Evolutionary conservation across 2,797 vertebrate species (phyloP), one percentile per base, ranked within the genome.

Genomic region (Eremophila alpestris): DNA sequence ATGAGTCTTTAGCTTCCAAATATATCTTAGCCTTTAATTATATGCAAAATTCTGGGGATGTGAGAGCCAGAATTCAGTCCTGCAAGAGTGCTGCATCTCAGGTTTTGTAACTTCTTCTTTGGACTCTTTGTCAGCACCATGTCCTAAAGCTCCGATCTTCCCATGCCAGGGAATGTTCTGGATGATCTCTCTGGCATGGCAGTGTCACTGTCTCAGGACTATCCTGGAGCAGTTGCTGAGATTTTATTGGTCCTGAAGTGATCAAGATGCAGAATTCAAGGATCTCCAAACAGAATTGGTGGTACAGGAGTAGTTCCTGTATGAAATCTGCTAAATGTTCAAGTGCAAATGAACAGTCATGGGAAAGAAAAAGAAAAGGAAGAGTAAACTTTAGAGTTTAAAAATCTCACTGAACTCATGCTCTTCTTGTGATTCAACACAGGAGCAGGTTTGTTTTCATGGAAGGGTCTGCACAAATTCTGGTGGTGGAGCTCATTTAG

Each of bases 281-380:
- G 9, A 21, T 45, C 4, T 19, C 32, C 3, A 1, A 23, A 27
- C 1, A 63, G n/a, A n/a, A 43, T 40, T 3, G 2, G 4, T 12
- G 4, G 9, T 36, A 24, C 9, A 29, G 9, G 9, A 27, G 9
- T 6, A 3, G 16, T 22, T 65, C 36, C 29, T 32, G 36, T 16
- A 43, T 8, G n/a, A 77, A 55, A 27, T 55, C 29, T 67, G 20
- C 17, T 19, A 41, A 18, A 32, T 27, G 8, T 27, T 51, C 6
- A 63, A 43, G 38, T 59, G 10, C 18, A 63, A 62, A 17, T 32
- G 16, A 74, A 16, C 27, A 40, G 8, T 76, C 21, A 34, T 65
- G 32, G 24, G 0, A 3, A 32, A 32, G 22, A 26, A 48, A 34
- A 14, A 5, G 4, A 20, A 16, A 58, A 38, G 40, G 5, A 65